These are phyloP conservation scores for Torymus aiolomorphi DNA, from an alignment of 2,888 invertebrate species.

Conservation along the genomic window DNA sequence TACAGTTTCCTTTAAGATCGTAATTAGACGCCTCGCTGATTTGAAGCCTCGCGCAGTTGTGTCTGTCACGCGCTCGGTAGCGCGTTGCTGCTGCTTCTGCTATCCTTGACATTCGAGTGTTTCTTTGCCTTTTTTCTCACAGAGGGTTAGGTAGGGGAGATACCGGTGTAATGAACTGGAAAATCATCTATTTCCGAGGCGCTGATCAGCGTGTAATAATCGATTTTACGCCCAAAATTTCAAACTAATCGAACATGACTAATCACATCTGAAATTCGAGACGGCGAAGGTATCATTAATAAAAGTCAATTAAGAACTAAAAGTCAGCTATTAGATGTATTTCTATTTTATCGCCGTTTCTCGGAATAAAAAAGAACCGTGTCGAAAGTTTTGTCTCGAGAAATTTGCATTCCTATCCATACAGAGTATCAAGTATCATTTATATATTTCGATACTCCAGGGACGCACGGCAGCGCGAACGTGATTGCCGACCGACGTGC, in stretches of 20 bases:
- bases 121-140: constrained; percentile 2
- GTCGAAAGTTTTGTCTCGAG: not conserved
- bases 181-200: constrained; percentile 25
- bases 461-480: constrained; percentile 9
- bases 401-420: not conserved
- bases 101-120: not conserved
- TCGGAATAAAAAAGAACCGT: not conserved
- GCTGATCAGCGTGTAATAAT: constrained; percentile 34
- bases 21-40: constrained; percentile 61
- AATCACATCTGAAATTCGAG: constrained; percentile 18
- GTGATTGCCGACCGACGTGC: constrained; percentile 67
- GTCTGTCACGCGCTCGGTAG: not conserved
- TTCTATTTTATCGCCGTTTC: not conserved
- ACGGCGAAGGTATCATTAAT: constrained; percentile 15
- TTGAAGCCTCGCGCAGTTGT: constrained; percentile 29
- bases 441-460: not conserved
- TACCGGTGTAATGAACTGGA: constrained; percentile 20
- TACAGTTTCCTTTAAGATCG: constrained; percentile 62
- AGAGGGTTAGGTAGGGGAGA: not conserved
- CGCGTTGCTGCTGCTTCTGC: not conserved
- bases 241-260: constrained; percentile 39
- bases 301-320: constrained; percentile 24
- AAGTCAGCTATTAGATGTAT: constrained; percentile 23
- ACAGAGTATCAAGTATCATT: constrained; percentile 20
- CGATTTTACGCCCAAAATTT: constrained; percentile 36